Evolutionary conservation across 2,888 invertebrate species (phyloP).

Genomic region (Sphaeridia pumilis): DNA sequence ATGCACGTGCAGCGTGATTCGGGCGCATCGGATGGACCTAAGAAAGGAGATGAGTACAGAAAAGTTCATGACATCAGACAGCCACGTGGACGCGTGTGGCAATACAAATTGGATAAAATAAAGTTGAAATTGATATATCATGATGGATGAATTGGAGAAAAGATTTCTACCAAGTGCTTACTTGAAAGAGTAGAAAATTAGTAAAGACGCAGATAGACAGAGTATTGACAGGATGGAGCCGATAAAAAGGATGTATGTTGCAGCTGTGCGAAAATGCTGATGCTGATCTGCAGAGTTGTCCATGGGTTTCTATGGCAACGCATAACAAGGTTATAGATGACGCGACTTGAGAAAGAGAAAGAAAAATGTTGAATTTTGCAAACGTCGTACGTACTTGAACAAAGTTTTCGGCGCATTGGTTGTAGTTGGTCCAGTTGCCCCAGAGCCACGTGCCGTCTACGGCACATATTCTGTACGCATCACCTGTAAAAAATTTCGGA

Average conservation of each 20-base stretch:
- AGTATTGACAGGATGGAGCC: slow-evolving; percentile 40
- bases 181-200: slow-evolving; percentile 43
- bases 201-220: slow-evolving; percentile 40
- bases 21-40: slow-evolving; percentile 16
- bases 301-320: not conserved
- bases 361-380: too few relatives aligned
- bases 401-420: slow-evolving; percentile 34
- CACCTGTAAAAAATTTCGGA: slow-evolving; percentile 23
- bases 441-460: slow-evolving; percentile 35
- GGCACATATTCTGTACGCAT: slow-evolving; percentile 36
- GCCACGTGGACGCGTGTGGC: too few relatives aligned
- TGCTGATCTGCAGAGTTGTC: not conserved
- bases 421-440: slow-evolving; percentile 39
- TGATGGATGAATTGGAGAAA: too few relatives aligned
- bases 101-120: too few relatives aligned
- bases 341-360: too few relatives aligned
- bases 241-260: slow-evolving; percentile 41
- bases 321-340: too few relatives aligned
- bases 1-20: slow-evolving; percentile 17
- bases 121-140: too few relatives aligned
- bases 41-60: too few relatives aligned
- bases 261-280: slow-evolving; percentile 22
- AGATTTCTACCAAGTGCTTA: too few relatives aligned
- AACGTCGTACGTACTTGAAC: not conserved
- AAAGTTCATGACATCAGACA: too few relatives aligned